Percentiles rank a stretch among this genome's conserved stretches.
phyloP scores from a whole-genome alignment of 1,140 invertebrate species.

The Hermetia illucens region DNA sequence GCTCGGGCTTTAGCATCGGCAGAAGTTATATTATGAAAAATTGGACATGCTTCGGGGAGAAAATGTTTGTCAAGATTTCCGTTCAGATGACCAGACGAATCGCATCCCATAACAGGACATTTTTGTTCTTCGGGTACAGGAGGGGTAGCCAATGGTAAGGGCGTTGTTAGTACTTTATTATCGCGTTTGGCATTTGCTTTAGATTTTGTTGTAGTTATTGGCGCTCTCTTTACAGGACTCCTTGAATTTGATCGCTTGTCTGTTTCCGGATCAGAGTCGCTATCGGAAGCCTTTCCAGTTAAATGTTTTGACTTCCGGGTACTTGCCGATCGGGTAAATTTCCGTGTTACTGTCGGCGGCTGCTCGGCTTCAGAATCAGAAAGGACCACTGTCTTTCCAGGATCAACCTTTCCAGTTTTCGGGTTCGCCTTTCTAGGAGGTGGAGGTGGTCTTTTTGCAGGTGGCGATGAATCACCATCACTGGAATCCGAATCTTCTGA shows the following conservation, averaged over 20 bases:
- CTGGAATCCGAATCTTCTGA: not conserved
- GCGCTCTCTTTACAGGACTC: constrained; percentile 44
- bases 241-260: constrained; percentile 40
- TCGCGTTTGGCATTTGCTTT: constrained; percentile 27
- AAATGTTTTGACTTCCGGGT: constrained; percentile 40
- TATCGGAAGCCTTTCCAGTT: constrained; percentile 30
- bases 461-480: constrained; percentile 10
- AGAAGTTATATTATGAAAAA: constrained; percentile 76
- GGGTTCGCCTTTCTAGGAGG: too few species aligned
- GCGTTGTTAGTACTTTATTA: constrained; percentile 34
- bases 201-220: constrained; percentile 12
- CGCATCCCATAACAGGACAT: constrained; percentile 78
- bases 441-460: constrained; percentile 12
- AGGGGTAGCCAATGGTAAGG: constrained; percentile 28
- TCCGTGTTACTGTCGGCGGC: constrained; percentile 28
- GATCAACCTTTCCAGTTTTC: not conserved
- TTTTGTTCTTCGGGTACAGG: constrained; percentile 46
- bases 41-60: constrained; percentile 73
- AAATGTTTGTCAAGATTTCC: constrained; percentile 72
- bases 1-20: constrained; percentile 65
- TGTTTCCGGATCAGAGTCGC: constrained; percentile 34
- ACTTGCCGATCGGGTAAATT: constrained; percentile 38
- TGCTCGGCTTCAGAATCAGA: constrained; percentile 30
- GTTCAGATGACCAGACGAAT: constrained; percentile 79
- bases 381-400: not conserved